Percentiles rank a stretch among this genome's conserved stretches.
These are phyloP conservation scores for Petrolisthes cinctipes DNA, from an alignment of 2,888 invertebrate species.

Conservation along the genomic window DNA sequence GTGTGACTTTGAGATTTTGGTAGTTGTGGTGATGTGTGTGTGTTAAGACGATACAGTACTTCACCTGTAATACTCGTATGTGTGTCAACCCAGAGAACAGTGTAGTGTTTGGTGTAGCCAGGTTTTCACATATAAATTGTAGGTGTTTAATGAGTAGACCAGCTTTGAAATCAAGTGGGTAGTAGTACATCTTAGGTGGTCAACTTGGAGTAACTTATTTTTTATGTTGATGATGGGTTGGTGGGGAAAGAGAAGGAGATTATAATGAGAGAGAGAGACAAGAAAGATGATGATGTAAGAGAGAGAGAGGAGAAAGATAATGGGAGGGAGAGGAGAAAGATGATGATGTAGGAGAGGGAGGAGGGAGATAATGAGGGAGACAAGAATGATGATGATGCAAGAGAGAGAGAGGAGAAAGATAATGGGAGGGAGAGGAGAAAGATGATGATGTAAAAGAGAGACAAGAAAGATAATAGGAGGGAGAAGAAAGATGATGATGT, in stretches of 20 bases:
- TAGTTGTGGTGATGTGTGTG: no score
- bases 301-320: constrained; percentile 6
- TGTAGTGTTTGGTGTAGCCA: no score
- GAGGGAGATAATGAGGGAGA: background rate
- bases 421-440: background rate
- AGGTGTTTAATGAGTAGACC: no score
- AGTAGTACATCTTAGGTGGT: no score
- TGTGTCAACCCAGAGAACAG: no score
- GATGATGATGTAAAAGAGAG: background rate
- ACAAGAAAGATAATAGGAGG: background rate
- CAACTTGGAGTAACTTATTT: no score
- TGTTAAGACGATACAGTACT: no score
- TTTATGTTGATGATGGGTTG: background rate
- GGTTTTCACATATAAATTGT: no score
- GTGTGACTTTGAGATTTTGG: no score
- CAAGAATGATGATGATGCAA: background rate
- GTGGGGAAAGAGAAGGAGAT: background rate
- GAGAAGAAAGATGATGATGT: background rate
- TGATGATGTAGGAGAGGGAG: background rate
- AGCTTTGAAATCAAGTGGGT: no score
- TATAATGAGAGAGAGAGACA: background rate
- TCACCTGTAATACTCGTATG: no score
- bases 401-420: background rate
- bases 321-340: background rate
- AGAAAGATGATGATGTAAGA: background rate